A percentile compares a stretch with the other conserved stretches of the same genome.
Conservation (phyloP, 2,113 vertebrate genomes). For the Tretioscincus oriximinensis region DNA sequence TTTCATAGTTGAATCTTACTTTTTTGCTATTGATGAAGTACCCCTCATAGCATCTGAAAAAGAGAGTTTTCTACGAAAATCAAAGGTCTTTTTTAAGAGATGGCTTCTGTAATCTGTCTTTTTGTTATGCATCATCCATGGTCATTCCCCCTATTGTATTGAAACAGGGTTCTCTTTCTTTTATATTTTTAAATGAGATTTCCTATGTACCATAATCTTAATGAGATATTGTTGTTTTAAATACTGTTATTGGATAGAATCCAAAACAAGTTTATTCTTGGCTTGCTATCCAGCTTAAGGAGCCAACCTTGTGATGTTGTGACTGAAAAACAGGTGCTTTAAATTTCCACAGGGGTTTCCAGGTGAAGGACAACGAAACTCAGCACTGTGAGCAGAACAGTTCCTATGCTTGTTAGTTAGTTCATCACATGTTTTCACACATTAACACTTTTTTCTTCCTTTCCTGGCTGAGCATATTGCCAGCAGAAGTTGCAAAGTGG, state of each 20-base stretch:
- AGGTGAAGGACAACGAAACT: constrained; percentile 11
- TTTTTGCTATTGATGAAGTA: too few species aligned
- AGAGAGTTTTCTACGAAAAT: too few species aligned
- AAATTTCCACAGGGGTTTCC: constrained; percentile 3
- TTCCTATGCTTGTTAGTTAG: not conserved
- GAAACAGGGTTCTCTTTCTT: not conserved
- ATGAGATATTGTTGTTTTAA: constrained; percentile 13
- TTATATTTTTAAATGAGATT: constrained; percentile 4
- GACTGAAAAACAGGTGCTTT: constrained; percentile 15
- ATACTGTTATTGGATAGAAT: constrained; percentile 17
- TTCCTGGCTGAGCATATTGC: not conserved
- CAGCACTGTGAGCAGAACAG: not conserved
- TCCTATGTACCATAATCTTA: constrained; percentile 9
- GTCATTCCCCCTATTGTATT: not conserved
- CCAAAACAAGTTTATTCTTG: constrained; percentile 14
- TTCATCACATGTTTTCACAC: constrained; percentile 13
- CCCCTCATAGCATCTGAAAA: too few species aligned
- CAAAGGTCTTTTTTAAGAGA: not conserved
- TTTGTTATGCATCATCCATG: not conserved
- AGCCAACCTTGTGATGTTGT: not conserved
- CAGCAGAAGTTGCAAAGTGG: constrained; percentile 10
- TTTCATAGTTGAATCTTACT: too few species aligned
- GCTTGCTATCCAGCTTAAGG: not conserved
- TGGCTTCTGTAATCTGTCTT: not conserved
- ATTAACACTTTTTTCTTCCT: not conserved